phyloP scores from a whole-genome alignment of 2,113 vertebrate genomes.

The Colius striatus region DNA sequence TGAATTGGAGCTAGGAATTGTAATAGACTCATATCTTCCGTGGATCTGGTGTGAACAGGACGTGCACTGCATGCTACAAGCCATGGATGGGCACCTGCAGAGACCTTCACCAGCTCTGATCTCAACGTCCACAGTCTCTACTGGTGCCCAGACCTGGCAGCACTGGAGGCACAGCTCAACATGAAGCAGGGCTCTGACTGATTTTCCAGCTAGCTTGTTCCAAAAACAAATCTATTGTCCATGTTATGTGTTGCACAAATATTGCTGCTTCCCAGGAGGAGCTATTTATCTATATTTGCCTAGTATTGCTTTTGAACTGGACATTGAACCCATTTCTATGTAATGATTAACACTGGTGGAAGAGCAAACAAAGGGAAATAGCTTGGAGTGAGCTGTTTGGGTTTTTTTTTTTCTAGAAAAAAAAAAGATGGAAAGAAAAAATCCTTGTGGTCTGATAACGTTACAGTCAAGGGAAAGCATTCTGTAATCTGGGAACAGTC shows the following conservation, averaged over 20 bases:
- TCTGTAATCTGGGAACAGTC: slow-evolving; percentile 67
- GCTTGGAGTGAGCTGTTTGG: not conserved
- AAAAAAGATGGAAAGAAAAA: not conserved
- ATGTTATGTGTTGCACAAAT: not conserved
- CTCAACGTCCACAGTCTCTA: rapidly evolving
- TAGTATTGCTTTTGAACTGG: slow-evolving; percentile 18
- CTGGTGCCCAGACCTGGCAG: not conserved
- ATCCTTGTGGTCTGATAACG: slow-evolving; percentile 44
- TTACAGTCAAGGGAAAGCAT: slow-evolving; percentile 46
- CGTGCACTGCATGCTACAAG: rapidly evolving
- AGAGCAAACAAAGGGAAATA: slow-evolving; percentile 33
- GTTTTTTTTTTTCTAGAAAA: not conserved
- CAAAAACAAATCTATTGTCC: slow-evolving; percentile 18
- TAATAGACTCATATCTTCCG: rapidly evolving
- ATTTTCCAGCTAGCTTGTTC: not conserved
- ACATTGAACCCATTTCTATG: slow-evolving; percentile 55
- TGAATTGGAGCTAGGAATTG: not conserved
- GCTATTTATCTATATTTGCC: slow-evolving; percentile 27
- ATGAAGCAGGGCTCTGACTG: not conserved
- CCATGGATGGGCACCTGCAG: rapidly evolving
- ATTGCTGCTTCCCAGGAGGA: not conserved
- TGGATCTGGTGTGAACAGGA: too few species aligned
- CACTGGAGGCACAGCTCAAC: not conserved
- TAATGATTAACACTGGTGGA: slow-evolving; percentile 32
- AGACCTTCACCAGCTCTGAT: rapidly evolving